Base-by-base conservation (phyloP, 2,113 vertebrate genomes). In the Myiozetetes cayanensis region DNA sequence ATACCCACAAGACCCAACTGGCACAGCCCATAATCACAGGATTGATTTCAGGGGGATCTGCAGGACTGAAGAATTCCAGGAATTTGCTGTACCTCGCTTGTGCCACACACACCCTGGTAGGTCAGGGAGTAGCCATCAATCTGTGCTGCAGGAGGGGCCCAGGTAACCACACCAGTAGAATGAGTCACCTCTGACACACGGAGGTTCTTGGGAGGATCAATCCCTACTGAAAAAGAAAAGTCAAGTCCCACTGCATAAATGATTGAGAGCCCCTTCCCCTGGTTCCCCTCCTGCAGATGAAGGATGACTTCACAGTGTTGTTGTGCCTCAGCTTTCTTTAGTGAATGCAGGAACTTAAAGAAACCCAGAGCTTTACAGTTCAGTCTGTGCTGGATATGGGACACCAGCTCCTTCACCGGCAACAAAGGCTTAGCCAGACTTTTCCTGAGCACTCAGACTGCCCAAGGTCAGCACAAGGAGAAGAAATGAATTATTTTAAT, bases 71-170 rank as follows among this genome's bases (percentile, higher is more conserved):
- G 43, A 30, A 10, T 22, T 75, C 8, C 18, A 49, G 47, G 43
- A 30, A 14, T 20, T 85, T 17, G 15, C 39, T 25, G 24, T 98
- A 99, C 99, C 98, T 99, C 96, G 35, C 87, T 61, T 6, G 85
- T 97, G 41, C 98, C 98, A 25, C 98, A 98, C 53, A 85, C 96
- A 52, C 97, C 75, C 55, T 96, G 97, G 95, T 98, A 99, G 37
- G 97, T 98, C 81, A 99, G 97, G 87, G 96, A 75, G 71, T 98
- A 99, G 28, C 98, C 99, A 33, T 98, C 98, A 19, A 98, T 99
- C 87, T 98, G 93, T 66, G 99, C 98, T 55, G 95, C 92, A 20
- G 99, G 98, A 71, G 98, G 94, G 43, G 46, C 94, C 99, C 99
- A 99, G 35, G 98, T 98, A 95, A 99, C 28, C 12, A 94, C 46